These are phyloP conservation scores for Pomatostomus ruficeps DNA, from an alignment of 2,113 vertebrate genomes.

Conservation along the genomic window DNA sequence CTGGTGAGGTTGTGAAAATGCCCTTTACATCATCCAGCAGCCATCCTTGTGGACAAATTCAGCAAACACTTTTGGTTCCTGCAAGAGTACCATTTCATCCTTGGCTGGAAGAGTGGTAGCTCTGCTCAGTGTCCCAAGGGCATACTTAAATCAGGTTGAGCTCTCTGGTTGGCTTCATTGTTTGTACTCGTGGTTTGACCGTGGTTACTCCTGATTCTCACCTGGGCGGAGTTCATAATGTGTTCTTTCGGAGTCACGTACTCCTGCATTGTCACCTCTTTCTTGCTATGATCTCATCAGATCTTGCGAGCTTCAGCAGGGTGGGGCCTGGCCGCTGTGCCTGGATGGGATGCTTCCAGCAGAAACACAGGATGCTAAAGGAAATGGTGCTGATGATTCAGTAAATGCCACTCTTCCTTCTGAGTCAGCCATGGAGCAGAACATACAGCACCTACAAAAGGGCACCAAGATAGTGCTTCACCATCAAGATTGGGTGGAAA, in stretches of 20 bases:
- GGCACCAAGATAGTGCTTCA: not conserved
- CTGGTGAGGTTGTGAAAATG: not conserved
- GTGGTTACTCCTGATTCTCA: not conserved
- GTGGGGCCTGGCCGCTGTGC: not conserved
- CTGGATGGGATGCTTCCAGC: constrained; percentile 44
- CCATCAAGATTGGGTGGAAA: not conserved
- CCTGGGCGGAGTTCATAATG: constrained; percentile 40
- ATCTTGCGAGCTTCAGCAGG: constrained; percentile 33
- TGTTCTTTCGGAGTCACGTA: constrained; percentile 34
- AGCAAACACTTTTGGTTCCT: not conserved
- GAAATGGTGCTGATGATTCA: constrained; percentile 50
- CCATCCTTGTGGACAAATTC: not conserved
- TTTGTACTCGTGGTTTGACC: not conserved
- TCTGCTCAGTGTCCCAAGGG: constrained; percentile 32
- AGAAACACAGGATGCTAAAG: constrained; percentile 31
- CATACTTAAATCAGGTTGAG: constrained; percentile 10
- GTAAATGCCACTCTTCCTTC: constrained; percentile 12
- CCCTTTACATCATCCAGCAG: not conserved
- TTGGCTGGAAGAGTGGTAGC: not conserved
- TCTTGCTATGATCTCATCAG: constrained; percentile 45
- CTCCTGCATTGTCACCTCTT: constrained; percentile 37
- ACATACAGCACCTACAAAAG: not conserved
- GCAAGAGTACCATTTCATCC: not conserved
- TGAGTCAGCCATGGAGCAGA: not conserved
- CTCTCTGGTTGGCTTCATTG: not conserved